These are phyloP conservation scores for Pipistrellus pipistrellus DNA, from an alignment of 2,797 vertebrate species.

Conservation along the genomic window DNA sequence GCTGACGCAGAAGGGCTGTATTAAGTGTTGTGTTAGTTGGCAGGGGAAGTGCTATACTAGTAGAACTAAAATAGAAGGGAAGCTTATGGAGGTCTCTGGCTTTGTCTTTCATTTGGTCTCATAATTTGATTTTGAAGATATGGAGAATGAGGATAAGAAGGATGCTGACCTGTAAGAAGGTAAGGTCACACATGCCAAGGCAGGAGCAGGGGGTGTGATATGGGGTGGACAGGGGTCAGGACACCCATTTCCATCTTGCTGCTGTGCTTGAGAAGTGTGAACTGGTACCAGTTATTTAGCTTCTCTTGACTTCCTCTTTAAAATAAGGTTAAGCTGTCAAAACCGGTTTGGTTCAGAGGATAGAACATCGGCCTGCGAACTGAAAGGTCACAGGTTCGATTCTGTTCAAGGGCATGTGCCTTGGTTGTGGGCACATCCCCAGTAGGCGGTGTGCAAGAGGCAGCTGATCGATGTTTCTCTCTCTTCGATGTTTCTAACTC, in stretches of 20 bases:
- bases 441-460: no score
- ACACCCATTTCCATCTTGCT: accelerated
- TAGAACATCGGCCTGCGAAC: no score
- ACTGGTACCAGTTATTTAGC: neutral
- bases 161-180: neutral
- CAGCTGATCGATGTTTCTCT: no score
- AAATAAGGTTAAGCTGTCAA: neutral
- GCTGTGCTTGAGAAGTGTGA: neutral
- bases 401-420: no score
- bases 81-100: neutral
- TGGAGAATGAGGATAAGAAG: neutral
- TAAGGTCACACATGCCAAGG: neutral
- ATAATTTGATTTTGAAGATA: neutral
- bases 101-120: neutral
- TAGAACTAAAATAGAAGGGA: neutral
- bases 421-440: no score
- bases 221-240: neutral
- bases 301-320: neutral
- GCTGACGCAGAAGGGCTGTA: neutral
- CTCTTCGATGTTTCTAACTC: no score
- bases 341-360: no score
- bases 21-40: neutral
- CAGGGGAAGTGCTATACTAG: neutral
- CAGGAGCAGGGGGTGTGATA: neutral
- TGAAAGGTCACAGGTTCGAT: no score